Evolutionary conservation across 2,113 vertebrate genomes (phyloP).

Genomic region (Phalacrocorax carbo): DNA sequence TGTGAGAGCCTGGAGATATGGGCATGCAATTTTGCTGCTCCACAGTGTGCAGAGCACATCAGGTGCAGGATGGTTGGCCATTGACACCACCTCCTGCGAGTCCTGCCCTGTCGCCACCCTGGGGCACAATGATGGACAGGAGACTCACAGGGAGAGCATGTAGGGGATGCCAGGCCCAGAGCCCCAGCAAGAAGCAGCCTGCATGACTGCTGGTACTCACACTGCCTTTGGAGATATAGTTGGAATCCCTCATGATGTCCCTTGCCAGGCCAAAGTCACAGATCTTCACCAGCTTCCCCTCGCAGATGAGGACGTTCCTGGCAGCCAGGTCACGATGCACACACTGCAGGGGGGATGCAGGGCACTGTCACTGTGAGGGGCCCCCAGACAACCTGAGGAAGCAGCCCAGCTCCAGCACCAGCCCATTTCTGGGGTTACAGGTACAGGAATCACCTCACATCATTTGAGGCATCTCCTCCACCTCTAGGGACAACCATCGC

Average conservation of each 20-base stretch:
- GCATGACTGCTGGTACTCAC: constrained; percentile 74
- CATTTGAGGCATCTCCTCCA: background rate
- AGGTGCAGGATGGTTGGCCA: background rate
- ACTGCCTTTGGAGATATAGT: constrained; percentile 98
- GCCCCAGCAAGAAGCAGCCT: background rate
- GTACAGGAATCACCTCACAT: background rate
- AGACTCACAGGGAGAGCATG: rapidly evolving
- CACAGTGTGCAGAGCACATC: background rate
- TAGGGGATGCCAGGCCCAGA: background rate
- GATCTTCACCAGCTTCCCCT: constrained; percentile 98
- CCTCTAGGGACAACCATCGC: background rate
- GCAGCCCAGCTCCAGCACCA: background rate
- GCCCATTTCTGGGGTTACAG: background rate
- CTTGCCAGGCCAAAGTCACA: constrained; percentile 97
- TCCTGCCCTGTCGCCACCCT: background rate
- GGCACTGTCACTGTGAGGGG: background rate
- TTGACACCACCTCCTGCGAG: background rate
- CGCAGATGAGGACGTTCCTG: constrained; percentile 95
- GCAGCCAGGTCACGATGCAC: constrained; percentile 96
- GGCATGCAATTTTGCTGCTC: background rate
- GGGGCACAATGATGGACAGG: background rate
- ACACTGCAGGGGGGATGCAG: constrained; percentile 75
- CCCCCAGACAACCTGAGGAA: background rate
- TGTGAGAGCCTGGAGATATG: background rate
- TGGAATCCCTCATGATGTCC: constrained; percentile 97